These are phyloP conservation scores for Geophilus truncorum DNA, from an alignment of 2,888 invertebrate species.

Conservation along the genomic window DNA sequence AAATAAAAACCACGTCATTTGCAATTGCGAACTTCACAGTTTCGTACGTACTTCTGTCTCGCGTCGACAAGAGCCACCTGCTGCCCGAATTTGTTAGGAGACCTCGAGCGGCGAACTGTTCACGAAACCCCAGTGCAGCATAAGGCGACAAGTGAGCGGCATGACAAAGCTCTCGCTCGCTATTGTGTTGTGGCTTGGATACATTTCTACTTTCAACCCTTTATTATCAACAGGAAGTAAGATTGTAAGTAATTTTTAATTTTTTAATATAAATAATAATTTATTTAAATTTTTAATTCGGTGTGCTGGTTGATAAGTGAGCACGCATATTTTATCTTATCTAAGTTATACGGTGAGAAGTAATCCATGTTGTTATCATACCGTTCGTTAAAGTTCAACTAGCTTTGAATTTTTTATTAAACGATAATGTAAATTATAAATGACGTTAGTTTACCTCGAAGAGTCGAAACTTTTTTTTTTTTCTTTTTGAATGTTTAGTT, in stretches of 20 bases:
- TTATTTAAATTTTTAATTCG: not conserved
- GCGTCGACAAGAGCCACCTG: not conserved
- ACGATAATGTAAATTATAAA: no score
- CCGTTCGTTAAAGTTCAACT: no score
- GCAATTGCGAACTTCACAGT: not conserved
- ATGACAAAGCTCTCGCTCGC: not conserved
- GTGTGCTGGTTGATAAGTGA: no score
- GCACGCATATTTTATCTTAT: not conserved
- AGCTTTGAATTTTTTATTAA: no score
- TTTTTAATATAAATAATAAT: no score
- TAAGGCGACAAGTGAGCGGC: not conserved
- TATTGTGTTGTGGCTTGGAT: not conserved
- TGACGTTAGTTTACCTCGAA: no score
- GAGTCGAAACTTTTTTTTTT: no score
- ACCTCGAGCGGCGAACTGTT: conserved; percentile 9
- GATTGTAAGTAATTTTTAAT: not conserved
- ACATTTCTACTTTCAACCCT: not conserved
- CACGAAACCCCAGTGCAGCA: not conserved
- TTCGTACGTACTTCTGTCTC: not conserved
- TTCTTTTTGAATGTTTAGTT: no score
- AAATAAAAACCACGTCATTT: not conserved
- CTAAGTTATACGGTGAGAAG: not conserved
- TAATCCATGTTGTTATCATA: not conserved
- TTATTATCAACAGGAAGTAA: not conserved
- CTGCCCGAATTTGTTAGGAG: not conserved